These are phyloP conservation scores for Tringa solitaria DNA, from an alignment of 2,113 vertebrate genomes.

Conservation along the genomic window DNA sequence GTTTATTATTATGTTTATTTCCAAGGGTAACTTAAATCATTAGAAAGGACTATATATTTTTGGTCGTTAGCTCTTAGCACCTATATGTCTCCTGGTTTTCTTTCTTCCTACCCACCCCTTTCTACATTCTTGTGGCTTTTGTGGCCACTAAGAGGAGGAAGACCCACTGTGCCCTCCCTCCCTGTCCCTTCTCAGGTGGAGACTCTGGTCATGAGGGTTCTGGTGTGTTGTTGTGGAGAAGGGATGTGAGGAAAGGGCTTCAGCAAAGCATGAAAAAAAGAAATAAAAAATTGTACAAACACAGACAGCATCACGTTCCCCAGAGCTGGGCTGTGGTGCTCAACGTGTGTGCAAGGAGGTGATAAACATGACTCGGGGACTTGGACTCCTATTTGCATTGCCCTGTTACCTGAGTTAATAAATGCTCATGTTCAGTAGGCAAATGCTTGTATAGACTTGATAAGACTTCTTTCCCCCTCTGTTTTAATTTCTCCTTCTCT, in stretches of 20 bases:
- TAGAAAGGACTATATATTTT: not conserved
- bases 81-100: not conserved
- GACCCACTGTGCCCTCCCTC: too few species aligned
- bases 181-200: not conserved
- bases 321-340: not conserved
- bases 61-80: not conserved
- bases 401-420: not conserved
- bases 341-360: not conserved
- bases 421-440: not conserved
- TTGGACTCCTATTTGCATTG: not conserved
- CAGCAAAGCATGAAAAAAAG: not conserved
- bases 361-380: not conserved
- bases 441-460: not conserved
- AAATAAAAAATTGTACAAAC: not conserved
- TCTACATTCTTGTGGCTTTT: not conserved
- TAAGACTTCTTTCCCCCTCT: not conserved
- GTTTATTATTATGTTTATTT: not conserved
- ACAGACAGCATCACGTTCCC: not conserved
- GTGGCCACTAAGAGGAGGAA: not conserved
- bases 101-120: not conserved
- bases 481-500: not conserved
- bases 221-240: not conserved
- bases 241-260: not conserved
- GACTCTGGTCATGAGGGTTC: not conserved
- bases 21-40: not conserved